phyloP scores from a whole-genome alignment of 2,113 vertebrate species.

The Chaenogobius annularis region DNA sequence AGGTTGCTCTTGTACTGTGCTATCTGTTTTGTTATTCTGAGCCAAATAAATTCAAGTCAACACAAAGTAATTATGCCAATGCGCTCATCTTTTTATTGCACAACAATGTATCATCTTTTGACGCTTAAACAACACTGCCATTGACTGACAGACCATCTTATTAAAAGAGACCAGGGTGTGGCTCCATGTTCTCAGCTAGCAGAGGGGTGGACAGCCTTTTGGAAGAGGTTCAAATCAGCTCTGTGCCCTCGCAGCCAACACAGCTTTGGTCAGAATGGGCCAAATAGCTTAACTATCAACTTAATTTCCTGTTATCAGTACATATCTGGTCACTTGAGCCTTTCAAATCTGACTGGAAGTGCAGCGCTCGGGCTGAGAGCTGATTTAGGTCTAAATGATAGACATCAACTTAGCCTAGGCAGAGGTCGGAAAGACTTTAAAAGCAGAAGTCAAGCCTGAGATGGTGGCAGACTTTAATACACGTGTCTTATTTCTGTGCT shows the following conservation, averaged over 20 bases:
- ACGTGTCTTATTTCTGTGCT: conserved; percentile 70
- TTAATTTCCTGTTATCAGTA: conserved; percentile 7
- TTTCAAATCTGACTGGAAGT: conserved; percentile 46
- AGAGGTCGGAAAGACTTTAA: conserved; percentile 51
- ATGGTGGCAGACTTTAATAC: conserved; percentile 66
- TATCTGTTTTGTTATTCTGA: background rate
- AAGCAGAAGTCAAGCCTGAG: conserved; percentile 63
- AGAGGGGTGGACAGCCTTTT: conserved; percentile 67
- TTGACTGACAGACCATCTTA: conserved; percentile 78
- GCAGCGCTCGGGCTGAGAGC: conserved; percentile 42
- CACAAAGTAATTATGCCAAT: conserved; percentile 78
- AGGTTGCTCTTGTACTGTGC: background rate
- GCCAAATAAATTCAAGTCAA: conserved; percentile 49
- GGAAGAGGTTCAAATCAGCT: conserved; percentile 58
- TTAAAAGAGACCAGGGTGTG: conserved; percentile 73
- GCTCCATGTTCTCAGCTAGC: conserved; percentile 66
- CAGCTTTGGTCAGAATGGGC: conserved; percentile 37
- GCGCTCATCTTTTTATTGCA: conserved; percentile 91
- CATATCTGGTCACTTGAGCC: conserved; percentile 21
- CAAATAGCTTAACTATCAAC: conserved; percentile 11
- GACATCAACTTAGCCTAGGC: conserved; percentile 75
- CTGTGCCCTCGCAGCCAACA: conserved; percentile 27
- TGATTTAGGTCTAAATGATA: conserved; percentile 59
- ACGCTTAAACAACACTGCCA: conserved; percentile 79
- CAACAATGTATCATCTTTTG: conserved; percentile 80